Evolutionary conservation across 2,888 invertebrate genomes (phyloP), one percentile per base, ranked within the genome.

Genomic region (Ecliptopera silaceata): DNA sequence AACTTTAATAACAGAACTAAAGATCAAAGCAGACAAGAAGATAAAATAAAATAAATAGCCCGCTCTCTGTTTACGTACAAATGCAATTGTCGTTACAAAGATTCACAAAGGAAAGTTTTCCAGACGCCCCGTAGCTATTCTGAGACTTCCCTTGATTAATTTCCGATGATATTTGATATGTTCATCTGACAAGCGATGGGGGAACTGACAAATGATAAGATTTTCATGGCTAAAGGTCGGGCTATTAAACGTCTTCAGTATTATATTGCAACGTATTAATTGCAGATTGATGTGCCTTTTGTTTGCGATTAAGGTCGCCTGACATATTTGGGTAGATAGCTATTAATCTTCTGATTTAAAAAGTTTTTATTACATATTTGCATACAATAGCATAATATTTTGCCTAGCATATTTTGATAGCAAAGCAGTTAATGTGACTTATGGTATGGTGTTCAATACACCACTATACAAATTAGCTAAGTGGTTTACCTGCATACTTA

Each of bases 161-260:
- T 85, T 86, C 81, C 68, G 83, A 80, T 86, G 87, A 87, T 83
- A 88, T 88, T 87, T 86, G 87, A 88, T 88, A 88, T 79, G 84
- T 86, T 82, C 80, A 70, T 84, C 82, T 82, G 84, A 82, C 77
- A 74, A 76, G 69, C 69, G 65, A 72, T 72, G 69, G 69, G 69
- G 74, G 87, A 82, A 80, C 79, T 81, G 85, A 89, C 86, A 84
- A 89, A 90, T 88, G 83, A 80, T 76, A 77, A 81, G 86, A 86
- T 84, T 84, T 82, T 84, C 82, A 74, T 83, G 81, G 79, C 72
- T 72, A 68, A 68, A 79, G 78, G 72, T 74, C 69, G 65, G 63
- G 70, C 72, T 78, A 78, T 79, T 82, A 80, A 81, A 79, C 75
- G 81, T 80, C 77, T 79, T 75, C 74, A 63, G 72, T 77, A 79